These are phyloP conservation scores for Ardeotis arabs DNA, from an alignment of 2,113 vertebrate genomes.

Conservation along the genomic window DNA sequence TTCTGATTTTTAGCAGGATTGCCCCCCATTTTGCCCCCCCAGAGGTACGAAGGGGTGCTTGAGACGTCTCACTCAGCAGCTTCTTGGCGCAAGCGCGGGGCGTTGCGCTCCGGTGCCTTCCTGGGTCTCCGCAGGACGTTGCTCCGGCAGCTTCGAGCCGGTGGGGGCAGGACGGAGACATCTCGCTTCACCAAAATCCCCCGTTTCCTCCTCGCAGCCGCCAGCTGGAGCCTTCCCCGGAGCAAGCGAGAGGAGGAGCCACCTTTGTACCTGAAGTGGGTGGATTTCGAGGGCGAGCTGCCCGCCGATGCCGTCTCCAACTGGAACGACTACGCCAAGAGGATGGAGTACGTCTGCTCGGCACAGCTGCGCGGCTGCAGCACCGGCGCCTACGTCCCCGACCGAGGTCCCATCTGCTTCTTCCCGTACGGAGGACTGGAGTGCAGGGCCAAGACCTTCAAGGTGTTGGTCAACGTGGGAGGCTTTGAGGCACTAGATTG, in stretches of 20 bases:
- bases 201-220: fast-evolving
- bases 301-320: neutral
- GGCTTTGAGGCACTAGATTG: neutral
- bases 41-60: too few relatives aligned
- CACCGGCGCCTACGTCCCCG: neutral
- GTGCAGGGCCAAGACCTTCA: fast-evolving
- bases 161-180: neutral
- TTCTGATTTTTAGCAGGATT: too few relatives aligned
- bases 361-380: fast-evolving
- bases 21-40: too few relatives aligned
- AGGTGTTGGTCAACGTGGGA: neutral
- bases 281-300: neutral
- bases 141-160: neutral
- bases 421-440: fast-evolving
- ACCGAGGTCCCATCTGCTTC: neutral
- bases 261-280: neutral
- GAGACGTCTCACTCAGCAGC: too few relatives aligned
- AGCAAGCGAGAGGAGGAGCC: neutral
- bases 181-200: neutral
- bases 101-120: too few relatives aligned
- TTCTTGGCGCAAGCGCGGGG: too few relatives aligned
- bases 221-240: neutral
- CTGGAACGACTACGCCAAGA: neutral
- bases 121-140: too few relatives aligned
- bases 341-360: neutral